Evolutionary conservation across 2,113 vertebrate species (phyloP).

Genomic region (Poicephalus gulielmi): DNA sequence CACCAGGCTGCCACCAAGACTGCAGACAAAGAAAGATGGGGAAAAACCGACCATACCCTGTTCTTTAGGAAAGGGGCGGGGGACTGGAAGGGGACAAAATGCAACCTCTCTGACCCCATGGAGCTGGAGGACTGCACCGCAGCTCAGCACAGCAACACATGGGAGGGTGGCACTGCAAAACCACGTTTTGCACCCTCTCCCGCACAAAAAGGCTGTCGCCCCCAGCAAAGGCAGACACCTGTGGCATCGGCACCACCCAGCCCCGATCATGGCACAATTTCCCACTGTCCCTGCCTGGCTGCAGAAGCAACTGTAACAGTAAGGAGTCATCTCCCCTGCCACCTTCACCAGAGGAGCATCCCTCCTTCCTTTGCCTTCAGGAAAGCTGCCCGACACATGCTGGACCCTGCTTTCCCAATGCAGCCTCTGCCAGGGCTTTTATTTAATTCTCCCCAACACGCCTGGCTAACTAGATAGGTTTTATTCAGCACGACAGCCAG

Average conservation of each 20-base stretch:
- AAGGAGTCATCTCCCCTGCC: background rate
- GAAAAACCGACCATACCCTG: accelerated
- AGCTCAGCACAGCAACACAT: background rate
- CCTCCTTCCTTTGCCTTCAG: background rate
- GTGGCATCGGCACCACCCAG: background rate
- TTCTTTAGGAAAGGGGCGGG: background rate
- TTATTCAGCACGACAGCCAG: slow-evolving; percentile 8
- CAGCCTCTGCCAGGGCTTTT: background rate
- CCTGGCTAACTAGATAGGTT: slow-evolving; percentile 34
- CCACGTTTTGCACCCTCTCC: background rate
- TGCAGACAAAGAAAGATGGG: background rate
- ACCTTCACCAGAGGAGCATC: background rate
- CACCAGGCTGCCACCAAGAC: background rate
- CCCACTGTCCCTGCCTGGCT: background rate
- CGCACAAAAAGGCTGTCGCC: background rate
- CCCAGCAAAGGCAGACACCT: slow-evolving; percentile 5
- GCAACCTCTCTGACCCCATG: accelerated
- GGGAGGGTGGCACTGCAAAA: background rate
- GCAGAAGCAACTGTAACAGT: background rate
- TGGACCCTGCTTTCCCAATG: background rate
- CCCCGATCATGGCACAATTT: background rate
- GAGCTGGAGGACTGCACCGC: accelerated
- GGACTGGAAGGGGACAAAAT: background rate
- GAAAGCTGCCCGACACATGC: background rate
- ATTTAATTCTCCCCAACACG: background rate